Conservation (phyloP, 2,113 vertebrate species). For the Microtus richardsoni region DNA sequence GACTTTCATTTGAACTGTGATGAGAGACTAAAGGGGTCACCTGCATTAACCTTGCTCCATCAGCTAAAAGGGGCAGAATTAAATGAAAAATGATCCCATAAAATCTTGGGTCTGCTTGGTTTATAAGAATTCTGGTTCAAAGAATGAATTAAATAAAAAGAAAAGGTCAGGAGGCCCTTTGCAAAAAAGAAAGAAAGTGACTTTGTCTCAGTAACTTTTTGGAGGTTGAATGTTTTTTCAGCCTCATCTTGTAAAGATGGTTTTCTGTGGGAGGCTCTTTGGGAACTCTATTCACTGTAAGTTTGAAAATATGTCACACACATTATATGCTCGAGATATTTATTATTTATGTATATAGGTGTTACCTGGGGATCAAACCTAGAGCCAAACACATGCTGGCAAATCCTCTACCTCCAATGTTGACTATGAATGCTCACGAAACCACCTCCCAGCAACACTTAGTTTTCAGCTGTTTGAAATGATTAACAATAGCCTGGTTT, state of each 20-base stretch:
- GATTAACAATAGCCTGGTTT: background rate
- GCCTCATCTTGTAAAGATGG: background rate
- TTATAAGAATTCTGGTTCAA: background rate
- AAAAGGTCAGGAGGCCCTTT: background rate
- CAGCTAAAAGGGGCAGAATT: background rate
- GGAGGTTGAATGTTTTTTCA: conserved; percentile 16
- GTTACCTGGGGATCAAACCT: background rate
- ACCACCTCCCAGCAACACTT: background rate
- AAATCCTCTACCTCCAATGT: background rate
- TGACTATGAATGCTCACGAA: background rate
- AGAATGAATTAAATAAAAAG: conserved; percentile 8
- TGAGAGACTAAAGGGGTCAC: background rate
- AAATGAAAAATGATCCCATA: conserved; percentile 1
- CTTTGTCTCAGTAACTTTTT: conserved; percentile 27
- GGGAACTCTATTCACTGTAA: background rate
- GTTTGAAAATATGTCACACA: background rate
- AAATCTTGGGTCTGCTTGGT: background rate
- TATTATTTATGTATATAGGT: background rate
- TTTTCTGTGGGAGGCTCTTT: background rate
- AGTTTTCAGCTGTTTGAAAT: background rate
- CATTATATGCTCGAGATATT: background rate
- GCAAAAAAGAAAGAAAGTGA: conserved; percentile 22
- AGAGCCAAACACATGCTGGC: background rate
- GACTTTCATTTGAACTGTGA: background rate
- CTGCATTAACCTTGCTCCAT: background rate